Evolutionary conservation across 2,888 invertebrate genomes (phyloP), one percentile per base, ranked within the genome.

Genomic region (Lasioglossum figueresi): DNA sequence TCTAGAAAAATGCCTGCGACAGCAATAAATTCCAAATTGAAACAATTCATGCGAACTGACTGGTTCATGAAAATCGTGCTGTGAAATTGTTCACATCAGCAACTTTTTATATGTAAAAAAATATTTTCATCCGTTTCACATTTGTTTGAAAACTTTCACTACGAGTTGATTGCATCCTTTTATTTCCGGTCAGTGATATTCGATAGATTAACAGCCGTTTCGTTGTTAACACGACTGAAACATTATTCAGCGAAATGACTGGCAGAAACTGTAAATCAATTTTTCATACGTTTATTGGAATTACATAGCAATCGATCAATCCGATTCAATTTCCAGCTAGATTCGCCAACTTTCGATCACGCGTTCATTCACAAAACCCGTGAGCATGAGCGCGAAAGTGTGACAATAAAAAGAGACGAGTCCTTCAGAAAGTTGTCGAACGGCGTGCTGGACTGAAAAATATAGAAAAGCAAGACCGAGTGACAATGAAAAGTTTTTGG

Each of bases 401-500:
- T 8, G 66, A 37, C 56, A 12, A 12, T n/a, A 66, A 66, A 66
- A 66, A 34, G 34, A 10, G 31, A 23, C 34, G 34, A 31, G 45
- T 16, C 45, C 14, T 45, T 45, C 45, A 45, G 56, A 12, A n/a
- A n/a, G n/a, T 31, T 19, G 34, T 31, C 16, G 31, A 19, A 34
- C 34, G n/a, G 16, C 8, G 56, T 23, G 10, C 12, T 10, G n/a
- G 12, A 56, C 4, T 12, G n/a, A 34, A 19, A 37, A 34, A 34
- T 34, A 16, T 1, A 8, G 16, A 34, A 56, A 56, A n/a, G 56
- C 56, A 37, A 66, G 66, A 66, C n/a, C 34, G 6, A 48, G 34
- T 12, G 48, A n/a, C 68, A 68, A 77, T 40, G n/a, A 45, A 45
- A 70, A 70, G n/a, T 45, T 77, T 70, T 52, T 34, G 77, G 70